Evolutionary conservation across 2,113 vertebrate species (phyloP).

Genomic region (Seriola aureovittata): DNA sequence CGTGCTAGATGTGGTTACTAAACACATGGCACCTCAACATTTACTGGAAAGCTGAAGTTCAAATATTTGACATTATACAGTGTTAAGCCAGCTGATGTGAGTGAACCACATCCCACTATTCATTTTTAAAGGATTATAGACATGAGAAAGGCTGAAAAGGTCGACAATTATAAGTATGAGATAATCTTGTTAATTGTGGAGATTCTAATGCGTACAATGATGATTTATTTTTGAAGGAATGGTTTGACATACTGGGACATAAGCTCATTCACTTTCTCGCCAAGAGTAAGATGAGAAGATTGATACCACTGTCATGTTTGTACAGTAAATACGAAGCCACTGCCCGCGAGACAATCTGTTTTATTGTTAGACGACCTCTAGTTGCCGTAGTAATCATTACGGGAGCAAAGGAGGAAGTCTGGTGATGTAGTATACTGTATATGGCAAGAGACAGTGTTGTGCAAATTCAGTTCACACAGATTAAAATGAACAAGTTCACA

Average conservation of each 20-base stretch:
- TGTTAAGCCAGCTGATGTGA: constrained; percentile 13
- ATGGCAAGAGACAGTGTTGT: background rate
- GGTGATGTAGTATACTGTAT: background rate
- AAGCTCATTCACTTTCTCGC: background rate
- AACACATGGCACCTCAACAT: constrained; percentile 29
- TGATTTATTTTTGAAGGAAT: background rate
- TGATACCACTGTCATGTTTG: background rate
- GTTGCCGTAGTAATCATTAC: background rate
- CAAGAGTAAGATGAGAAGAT: background rate
- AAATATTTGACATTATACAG: constrained; percentile 21
- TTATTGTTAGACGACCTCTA: background rate
- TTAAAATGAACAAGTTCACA: no score
- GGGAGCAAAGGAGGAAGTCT: background rate
- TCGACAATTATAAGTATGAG: background rate
- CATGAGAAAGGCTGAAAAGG: background rate
- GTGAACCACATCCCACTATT: background rate
- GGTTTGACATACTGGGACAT: background rate
- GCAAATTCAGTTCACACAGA: no score
- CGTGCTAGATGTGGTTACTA: constrained; percentile 42
- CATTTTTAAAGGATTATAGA: background rate
- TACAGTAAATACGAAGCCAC: background rate
- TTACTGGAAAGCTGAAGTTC: constrained; percentile 52
- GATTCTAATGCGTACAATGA: background rate
- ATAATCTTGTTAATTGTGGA: background rate
- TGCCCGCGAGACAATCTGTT: background rate